Percentiles rank a stretch among this genome's conserved stretches.
phyloP scores from a whole-genome alignment of 2,113 vertebrate species.

The Percopsis transmontana region DNA sequence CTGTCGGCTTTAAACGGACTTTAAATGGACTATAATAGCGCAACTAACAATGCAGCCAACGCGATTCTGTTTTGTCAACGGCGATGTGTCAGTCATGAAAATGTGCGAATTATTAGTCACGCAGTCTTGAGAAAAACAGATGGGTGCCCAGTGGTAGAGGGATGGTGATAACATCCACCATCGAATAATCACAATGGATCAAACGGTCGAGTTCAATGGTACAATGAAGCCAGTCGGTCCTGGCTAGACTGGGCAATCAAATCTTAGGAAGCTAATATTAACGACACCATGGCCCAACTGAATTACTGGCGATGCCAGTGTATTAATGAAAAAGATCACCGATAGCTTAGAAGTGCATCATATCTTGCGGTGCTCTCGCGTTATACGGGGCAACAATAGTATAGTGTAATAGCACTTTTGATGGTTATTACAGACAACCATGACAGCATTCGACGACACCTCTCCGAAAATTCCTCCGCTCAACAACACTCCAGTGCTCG shows the following conservation, averaged over 20 bases:
- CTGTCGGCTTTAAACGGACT: conserved; percentile 42
- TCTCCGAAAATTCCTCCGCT: conserved; percentile 67
- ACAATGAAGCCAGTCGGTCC: conserved; percentile 21
- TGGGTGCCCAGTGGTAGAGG: neutral
- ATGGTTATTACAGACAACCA: conserved; percentile 22
- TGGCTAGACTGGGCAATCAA: conserved; percentile 42
- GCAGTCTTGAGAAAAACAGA: conserved; percentile 23
- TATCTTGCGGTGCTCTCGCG: conserved; percentile 28
- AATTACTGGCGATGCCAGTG: conserved; percentile 49
- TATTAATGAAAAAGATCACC: conserved; percentile 40
- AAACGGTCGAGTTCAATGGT: conserved; percentile 30
- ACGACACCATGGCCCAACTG: conserved; percentile 51
- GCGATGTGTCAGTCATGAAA: conserved; percentile 33
- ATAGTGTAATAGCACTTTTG: conserved; percentile 49
- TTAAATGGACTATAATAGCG: neutral
- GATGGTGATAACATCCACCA: conserved; percentile 29
- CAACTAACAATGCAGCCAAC: neutral
- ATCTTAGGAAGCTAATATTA: conserved; percentile 17
- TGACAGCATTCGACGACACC: conserved; percentile 59
- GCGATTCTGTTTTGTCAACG: conserved; percentile 1
- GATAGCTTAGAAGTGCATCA: conserved; percentile 14
- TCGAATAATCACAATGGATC: conserved; percentile 27
- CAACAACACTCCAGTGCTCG: conserved; percentile 48
- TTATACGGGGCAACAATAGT: neutral
- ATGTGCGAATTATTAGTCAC: conserved; percentile 42